phyloP scores from a whole-genome alignment of 2,888 invertebrate species.

The Rugalucina vietnamica region DNA sequence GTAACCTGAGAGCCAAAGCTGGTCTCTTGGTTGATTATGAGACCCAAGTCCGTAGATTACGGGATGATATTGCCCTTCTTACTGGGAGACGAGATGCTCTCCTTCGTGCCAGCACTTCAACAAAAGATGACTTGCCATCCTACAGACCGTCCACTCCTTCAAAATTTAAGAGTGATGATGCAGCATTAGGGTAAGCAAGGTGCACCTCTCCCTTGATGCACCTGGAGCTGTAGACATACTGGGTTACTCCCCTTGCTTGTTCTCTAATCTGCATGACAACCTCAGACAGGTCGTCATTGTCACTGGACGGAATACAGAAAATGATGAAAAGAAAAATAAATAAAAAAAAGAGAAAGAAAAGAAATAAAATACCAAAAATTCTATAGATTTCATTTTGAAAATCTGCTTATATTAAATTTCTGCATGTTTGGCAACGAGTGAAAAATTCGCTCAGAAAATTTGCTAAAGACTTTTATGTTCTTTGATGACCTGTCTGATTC shows the following conservation, averaged over 20 bases:
- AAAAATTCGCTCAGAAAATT: no score
- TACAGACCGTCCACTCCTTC: slow-evolving; percentile 51
- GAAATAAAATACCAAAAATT: no score
- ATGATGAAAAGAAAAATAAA: no score
- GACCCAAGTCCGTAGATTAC: slow-evolving; percentile 80
- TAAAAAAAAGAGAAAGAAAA: no score
- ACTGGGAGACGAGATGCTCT: slow-evolving; percentile 76
- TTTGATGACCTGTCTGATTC: neutral
- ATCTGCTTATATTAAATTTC: no score
- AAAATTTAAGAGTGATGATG: slow-evolving; percentile 45
- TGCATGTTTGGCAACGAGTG: no score
- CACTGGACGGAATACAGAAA: no score
- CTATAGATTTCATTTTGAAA: no score
- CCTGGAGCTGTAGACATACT: slow-evolving; percentile 33
- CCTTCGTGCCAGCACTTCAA: slow-evolving; percentile 53
- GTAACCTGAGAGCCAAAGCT: slow-evolving; percentile 76
- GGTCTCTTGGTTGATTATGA: slow-evolving; percentile 81
- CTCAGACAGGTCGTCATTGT: neutral
- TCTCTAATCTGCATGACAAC: slow-evolving; percentile 30
- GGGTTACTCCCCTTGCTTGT: slow-evolving; percentile 40
- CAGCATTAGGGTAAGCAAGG: slow-evolving; percentile 58
- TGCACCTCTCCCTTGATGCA: slow-evolving; percentile 22
- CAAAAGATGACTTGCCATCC: slow-evolving; percentile 63
- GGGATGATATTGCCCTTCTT: slow-evolving; percentile 81
- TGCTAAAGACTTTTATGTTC: neutral